Percentiles rank a stretch among this genome's conserved stretches.
Evolutionary conservation across 2,113 vertebrate genomes (phyloP).

Genomic region (Atherinomorus stipes): DNA sequence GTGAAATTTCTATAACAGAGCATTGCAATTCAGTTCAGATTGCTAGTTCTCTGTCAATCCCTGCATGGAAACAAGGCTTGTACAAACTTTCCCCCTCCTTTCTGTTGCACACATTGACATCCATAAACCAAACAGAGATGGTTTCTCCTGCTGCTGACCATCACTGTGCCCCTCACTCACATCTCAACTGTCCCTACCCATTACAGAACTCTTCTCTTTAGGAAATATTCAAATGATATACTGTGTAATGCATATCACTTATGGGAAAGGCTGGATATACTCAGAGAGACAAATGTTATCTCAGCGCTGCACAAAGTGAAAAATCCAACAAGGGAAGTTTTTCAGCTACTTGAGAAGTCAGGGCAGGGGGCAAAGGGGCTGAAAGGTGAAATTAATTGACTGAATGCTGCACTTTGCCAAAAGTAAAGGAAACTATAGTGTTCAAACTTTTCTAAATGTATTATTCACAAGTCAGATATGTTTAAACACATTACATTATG

Average conservation of each 20-base stretch:
- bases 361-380: slow-evolving; percentile 5
- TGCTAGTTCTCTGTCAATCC: background rate
- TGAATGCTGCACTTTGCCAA: background rate
- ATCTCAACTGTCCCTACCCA: slow-evolving; percentile 31
- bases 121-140: slow-evolving; percentile 23
- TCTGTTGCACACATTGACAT: slow-evolving; percentile 20
- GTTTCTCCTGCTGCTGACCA: slow-evolving; percentile 34
- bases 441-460: slow-evolving; percentile 12
- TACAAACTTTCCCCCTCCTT: slow-evolving; percentile 2
- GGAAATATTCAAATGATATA: slow-evolving; percentile 60
- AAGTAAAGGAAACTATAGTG: slow-evolving; percentile 4
- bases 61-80: background rate
- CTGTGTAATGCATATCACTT: slow-evolving; percentile 31
- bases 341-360: slow-evolving; percentile 25
- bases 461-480: background rate
- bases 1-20: background rate
- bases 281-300: slow-evolving; percentile 55
- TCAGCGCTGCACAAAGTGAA: slow-evolving; percentile 51
- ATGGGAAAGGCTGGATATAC: slow-evolving; percentile 30
- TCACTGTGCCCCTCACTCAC: slow-evolving; percentile 31
- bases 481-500: slow-evolving; percentile 10
- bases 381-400: slow-evolving; percentile 43
- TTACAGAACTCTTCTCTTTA: slow-evolving; percentile 41
- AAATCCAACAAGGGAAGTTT: slow-evolving; percentile 36
- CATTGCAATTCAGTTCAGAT: background rate